Evolutionary conservation across 1,140 invertebrate genomes (phyloP), one percentile per base, ranked within the genome.

Genomic region (Ips typographus): DNA sequence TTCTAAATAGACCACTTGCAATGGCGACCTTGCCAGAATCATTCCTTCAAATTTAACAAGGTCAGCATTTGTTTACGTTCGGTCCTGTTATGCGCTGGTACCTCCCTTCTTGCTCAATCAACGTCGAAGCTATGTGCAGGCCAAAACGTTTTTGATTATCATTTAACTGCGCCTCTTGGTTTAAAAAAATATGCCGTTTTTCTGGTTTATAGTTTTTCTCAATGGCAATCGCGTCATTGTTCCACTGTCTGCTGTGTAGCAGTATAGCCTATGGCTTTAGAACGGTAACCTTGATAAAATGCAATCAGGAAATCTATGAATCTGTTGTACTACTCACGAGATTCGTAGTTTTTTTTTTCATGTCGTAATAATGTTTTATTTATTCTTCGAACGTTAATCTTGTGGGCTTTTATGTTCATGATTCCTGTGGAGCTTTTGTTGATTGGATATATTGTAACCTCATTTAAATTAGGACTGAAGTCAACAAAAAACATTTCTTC

Each of bases 231-330:
- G 67, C 61, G 59, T 64, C 67, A 69, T 44, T 60, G 44, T 49
- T 49, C 22, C 59, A 43, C 66, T 68, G 58, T 57, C 41, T 42
- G 67, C 59, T 57, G 60, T 42, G 42, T 60, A 22, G 22, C 22
- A 22, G 22, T 22, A 22, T 22, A 56, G 67, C 67, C 67, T 69
- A 56, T 69, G 61, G 67, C 67, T 63, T 69, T 69, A 69, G 67
- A 69, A 51, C 67, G 68, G 68, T 60, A 63, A 66, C 68, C 68
- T 70, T 70, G 68, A 65, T 52, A 59, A 62, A 70, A 55, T 65
- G 62, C 68, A 70, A 65, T 66, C 43, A 66, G 61, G 55, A 65
- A 64, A 65, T 70, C 49, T 59, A 62, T 65, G 56, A 51, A 56
- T 56, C 53, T 49, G 22, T 49, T 6, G 44, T 49, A 49, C 60